Evolutionary conservation across 2,888 invertebrate genomes (phyloP).

Genomic region (Norana najaformis): DNA sequence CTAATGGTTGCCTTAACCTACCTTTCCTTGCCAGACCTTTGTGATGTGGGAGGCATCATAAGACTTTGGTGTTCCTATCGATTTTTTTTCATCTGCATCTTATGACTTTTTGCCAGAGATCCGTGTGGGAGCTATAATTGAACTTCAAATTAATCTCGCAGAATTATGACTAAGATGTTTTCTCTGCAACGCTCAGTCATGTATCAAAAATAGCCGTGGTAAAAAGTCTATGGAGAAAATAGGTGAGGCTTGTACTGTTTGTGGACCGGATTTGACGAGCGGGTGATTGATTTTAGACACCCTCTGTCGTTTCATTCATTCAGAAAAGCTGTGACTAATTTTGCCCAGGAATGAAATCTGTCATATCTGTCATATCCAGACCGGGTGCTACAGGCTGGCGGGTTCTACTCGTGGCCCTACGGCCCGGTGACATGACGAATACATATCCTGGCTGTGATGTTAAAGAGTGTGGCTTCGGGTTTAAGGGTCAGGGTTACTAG

Average conservation of each 20-base stretch:
- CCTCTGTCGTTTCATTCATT: background rate
- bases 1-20: background rate
- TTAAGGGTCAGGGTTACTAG: background rate
- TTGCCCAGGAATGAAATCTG: background rate
- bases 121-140: background rate
- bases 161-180: background rate
- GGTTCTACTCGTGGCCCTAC: background rate
- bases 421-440: background rate
- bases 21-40: too few species aligned
- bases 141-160: background rate
- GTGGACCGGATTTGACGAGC: background rate
- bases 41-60: background rate
- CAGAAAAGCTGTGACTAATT: background rate
- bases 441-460: background rate
- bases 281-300: background rate
- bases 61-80: background rate
- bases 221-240: background rate
- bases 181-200: background rate
- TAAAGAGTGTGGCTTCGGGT: background rate
- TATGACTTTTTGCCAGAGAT: background rate
- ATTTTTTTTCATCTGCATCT: background rate
- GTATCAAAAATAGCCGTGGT: background rate
- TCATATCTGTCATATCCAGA: background rate
- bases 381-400: background rate
- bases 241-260: background rate